Conservation (phyloP, 2,113 vertebrate genomes). For the Cariama cristata region DNA sequence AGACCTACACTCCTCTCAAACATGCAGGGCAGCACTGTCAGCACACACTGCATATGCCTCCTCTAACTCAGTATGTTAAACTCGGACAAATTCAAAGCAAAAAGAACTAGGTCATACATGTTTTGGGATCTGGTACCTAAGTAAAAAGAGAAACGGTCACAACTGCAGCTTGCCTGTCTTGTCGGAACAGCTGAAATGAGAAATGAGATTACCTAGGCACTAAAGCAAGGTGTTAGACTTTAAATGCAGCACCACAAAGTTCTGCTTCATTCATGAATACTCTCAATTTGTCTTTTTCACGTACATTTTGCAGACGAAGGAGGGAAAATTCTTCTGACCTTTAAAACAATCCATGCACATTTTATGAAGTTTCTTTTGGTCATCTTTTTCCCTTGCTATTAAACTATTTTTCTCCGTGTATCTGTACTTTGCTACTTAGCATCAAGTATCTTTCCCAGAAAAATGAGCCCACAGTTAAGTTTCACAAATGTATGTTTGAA, state of each 20-base stretch:
- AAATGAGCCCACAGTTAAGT: not conserved
- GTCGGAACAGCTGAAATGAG: not conserved
- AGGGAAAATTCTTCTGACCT: not conserved
- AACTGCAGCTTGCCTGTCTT: too few relatives aligned
- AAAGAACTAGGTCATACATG: fast-evolving
- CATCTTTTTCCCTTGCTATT: not conserved
- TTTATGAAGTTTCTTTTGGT: not conserved
- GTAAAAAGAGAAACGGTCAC: not conserved
- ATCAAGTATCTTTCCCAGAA: not conserved
- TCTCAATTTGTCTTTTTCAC: not conserved
- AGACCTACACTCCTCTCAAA: not conserved
- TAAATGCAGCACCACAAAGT: not conserved
- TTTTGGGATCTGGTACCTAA: not conserved
- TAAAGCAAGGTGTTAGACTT: not conserved
- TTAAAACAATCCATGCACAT: not conserved
- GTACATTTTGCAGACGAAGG: not conserved
- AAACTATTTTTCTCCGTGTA: not conserved
- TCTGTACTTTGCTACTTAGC: not conserved
- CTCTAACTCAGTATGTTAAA: not conserved
- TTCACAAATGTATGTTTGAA: not conserved
- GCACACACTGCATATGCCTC: fast-evolving
- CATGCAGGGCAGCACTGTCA: fast-evolving
- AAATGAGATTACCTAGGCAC: fast-evolving
- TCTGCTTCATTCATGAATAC: not conserved
- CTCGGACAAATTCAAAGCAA: not conserved